phyloP scores from a whole-genome alignment of 2,888 invertebrate genomes.

The Eupithecia inturbata region DNA sequence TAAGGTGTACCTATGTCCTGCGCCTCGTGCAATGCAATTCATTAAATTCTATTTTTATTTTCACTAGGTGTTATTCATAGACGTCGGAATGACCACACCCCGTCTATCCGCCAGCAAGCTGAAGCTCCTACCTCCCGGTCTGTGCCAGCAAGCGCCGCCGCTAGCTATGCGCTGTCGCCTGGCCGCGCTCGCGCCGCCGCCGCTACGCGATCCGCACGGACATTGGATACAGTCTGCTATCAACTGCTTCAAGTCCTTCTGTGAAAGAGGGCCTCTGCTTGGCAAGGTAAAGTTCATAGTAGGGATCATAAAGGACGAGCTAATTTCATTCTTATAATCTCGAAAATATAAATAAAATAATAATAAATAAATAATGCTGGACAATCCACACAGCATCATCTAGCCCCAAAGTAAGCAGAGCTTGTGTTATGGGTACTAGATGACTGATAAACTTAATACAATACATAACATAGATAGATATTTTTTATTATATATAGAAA shows the following conservation, averaged over 20 bases:
- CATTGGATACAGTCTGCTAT: conserved; percentile 86
- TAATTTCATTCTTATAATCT: too few relatives aligned
- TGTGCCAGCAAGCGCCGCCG: conserved; percentile 74
- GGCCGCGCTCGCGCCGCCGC: conserved; percentile 88
- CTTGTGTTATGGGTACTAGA: too few relatives aligned
- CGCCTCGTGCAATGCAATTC: not conserved
- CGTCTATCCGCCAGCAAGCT: conserved; percentile 75
- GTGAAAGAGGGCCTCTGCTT: conserved; percentile 63
- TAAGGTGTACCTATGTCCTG: too few relatives aligned
- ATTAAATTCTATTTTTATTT: not conserved
- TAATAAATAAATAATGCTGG: too few relatives aligned
- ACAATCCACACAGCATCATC: too few relatives aligned
- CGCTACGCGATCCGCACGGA: conserved; percentile 82
- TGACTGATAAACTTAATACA: too few relatives aligned
- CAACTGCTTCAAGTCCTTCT: conserved; percentile 81
- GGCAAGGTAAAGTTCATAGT: conserved; percentile 69
- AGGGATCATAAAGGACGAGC: too few relatives aligned
- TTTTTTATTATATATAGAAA: too few relatives aligned
- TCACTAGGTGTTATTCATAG: conserved; percentile 89
- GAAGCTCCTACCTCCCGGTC: conserved; percentile 64
- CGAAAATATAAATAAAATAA: too few relatives aligned
- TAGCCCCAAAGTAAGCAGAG: too few relatives aligned
- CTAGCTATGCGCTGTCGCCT: conserved; percentile 87
- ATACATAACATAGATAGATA: too few relatives aligned
- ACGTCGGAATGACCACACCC: conserved; percentile 87